Percentiles rank a stretch among this genome's conserved stretches.
Evolutionary conservation across 2,888 invertebrate genomes (phyloP).

Genomic region (Opisthograptis luteolata): DNA sequence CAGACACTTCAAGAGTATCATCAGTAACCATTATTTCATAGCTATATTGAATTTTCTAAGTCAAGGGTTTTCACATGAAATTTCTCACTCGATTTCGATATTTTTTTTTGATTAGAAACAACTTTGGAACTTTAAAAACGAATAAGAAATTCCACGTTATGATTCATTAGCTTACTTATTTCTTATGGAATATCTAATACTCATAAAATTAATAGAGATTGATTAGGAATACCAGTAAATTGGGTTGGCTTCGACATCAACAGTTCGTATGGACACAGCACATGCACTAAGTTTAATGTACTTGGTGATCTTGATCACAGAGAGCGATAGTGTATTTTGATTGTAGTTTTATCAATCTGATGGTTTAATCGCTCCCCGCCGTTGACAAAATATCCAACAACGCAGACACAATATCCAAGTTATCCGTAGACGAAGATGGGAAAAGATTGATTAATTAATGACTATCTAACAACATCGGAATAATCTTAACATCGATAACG

Average conservation of each 20-base stretch:
- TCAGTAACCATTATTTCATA: slow-evolving; percentile 1
- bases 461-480: slow-evolving; percentile 60
- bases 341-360: slow-evolving; percentile 5
- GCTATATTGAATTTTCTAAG: slow-evolving; percentile 4
- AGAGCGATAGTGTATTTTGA: slow-evolving; percentile 16
- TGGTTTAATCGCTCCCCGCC: slow-evolving; percentile 17
- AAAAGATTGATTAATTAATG: slow-evolving; percentile 54
- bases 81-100: slow-evolving; percentile 2
- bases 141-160: neutral
- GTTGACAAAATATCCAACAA: slow-evolving; percentile 49
- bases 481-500: slow-evolving; percentile 57
- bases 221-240: slow-evolving; percentile 9
- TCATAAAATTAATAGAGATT: slow-evolving; percentile 9
- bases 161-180: neutral
- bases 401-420: slow-evolving; percentile 46
- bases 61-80: neutral
- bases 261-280: neutral
- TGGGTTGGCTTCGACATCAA: slow-evolving; percentile 2
- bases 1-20: neutral
- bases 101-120: no score
- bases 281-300: slow-evolving; percentile 1
- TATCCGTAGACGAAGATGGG: slow-evolving; percentile 66
- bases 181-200: neutral
- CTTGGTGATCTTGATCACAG: neutral
- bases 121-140: neutral